phyloP scores from a whole-genome alignment of 2,888 invertebrate species.

The Sminthurinus aureus region DNA sequence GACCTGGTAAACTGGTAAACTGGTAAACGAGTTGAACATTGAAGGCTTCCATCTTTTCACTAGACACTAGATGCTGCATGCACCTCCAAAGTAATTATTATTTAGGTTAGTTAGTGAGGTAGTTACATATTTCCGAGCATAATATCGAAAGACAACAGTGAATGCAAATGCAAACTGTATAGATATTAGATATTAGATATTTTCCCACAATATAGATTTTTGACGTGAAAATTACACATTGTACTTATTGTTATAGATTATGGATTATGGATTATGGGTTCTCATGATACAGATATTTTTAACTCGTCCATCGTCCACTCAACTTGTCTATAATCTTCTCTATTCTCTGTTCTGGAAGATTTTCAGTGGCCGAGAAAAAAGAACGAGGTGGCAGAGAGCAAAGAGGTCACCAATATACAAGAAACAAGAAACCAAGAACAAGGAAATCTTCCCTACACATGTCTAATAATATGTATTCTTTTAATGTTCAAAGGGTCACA shows the following conservation, averaged over 20 bases:
- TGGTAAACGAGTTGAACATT: neutral
- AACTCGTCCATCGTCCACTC: neutral
- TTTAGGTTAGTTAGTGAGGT: constrained; percentile 20
- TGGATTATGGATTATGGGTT: neutral
- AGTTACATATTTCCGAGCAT: no score
- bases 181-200: neutral
- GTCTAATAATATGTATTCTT: neutral
- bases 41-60: neutral
- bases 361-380: constrained; percentile 24
- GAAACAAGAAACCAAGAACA: neutral
- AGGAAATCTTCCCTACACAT: no score
- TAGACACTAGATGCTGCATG: neutral
- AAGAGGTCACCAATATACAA: neutral
- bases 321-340: neutral
- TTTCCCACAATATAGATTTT: neutral
- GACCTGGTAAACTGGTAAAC: neutral
- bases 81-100: constrained; percentile 16
- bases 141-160: neutral
- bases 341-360: neutral
- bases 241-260: neutral
- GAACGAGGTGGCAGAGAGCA: constrained; percentile 18
- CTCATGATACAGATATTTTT: neutral
- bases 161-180: neutral
- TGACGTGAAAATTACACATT: neutral
- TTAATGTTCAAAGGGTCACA: constrained; percentile 20